Evolutionary conservation across 2,797 vertebrate genomes (phyloP), one percentile per base, ranked within the genome.

Genomic region (Rhyacichthys aspro): DNA sequence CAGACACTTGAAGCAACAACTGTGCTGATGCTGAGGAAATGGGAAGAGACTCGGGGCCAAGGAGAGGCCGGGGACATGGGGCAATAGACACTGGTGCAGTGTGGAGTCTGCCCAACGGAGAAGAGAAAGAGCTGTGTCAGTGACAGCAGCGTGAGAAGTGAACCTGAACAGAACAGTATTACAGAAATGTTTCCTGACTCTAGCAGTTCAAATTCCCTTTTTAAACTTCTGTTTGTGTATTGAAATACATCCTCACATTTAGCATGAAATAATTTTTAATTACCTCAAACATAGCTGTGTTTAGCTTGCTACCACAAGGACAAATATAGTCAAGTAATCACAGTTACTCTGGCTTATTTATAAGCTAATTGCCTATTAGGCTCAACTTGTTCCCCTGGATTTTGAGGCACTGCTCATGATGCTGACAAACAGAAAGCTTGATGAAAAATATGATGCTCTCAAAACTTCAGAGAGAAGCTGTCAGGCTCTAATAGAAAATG

Each of bases 61-160:
- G 89, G 89, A 88, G 87, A 91, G 85, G 86, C 74, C 86, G 89
- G 84, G 89, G 89, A 85, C 83, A 70, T 55, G 3, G 72, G 67
- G 70, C 58, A 63, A 67, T 69, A 72, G 67, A 76, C 70, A 59
- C 71, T 7, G 6, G 59, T 3, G 37, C 63, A 63, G 72, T 70
- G 56, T 72, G 72, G 84, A 81, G 74, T 70, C 70, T 82, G 60
- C 74, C 63, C 66, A 72, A 76, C 83, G 80, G 71, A 83, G 80
- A 79, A 46, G 33, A 69, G 68, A 74, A 87, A 79, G 72, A 70
- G 65, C 70, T 23, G 14, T 81, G 86, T 90, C 87, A 81, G 78
- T 43, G 15, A 69, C 61, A 49, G 55, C 47, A 56, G 67, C 57
- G 65, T 83, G 77, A 77, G 74, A 81, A 76, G 67, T 83, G 71